phyloP scores from a whole-genome alignment of 2,797 vertebrate genomes.

The Acestrorhynchus altus region DNA sequence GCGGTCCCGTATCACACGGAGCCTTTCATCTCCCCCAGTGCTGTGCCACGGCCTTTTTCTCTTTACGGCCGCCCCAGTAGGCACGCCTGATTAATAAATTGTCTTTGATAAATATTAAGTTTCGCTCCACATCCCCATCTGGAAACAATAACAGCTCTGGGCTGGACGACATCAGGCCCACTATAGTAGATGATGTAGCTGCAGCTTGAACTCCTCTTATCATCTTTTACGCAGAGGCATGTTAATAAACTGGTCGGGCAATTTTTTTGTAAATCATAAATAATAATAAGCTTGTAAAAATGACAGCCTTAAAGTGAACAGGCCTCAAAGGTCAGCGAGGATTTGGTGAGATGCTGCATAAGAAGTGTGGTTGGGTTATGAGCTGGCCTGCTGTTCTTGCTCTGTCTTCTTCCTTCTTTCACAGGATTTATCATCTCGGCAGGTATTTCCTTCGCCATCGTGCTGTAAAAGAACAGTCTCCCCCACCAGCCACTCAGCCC shows the following conservation, averaged over 20 bases:
- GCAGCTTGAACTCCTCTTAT: background rate
- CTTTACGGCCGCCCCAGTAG: conserved; percentile 60
- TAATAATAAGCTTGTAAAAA: conserved; percentile 31
- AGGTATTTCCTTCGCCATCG: conserved; percentile 6
- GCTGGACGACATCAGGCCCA: conserved; percentile 16
- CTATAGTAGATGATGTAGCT: background rate
- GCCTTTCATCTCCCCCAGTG: conserved; percentile 82
- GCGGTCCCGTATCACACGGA: conserved; percentile 79
- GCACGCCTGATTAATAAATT: conserved; percentile 87
- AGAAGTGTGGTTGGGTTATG: conserved; percentile 17
- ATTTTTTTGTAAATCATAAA: conserved; percentile 22
- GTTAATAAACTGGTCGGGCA: conserved; percentile 9
- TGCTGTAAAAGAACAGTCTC: background rate
- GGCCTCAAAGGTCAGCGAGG: background rate
- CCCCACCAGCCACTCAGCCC: conserved; percentile 11
- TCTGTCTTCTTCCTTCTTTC: conserved; percentile 10
- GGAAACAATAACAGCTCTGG: conserved; percentile 69
- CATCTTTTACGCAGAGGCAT: conserved; percentile 7
- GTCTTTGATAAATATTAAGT: conserved; percentile 86
- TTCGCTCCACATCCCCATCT: conserved; percentile 86
- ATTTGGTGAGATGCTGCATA: background rate
- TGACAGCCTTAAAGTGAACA: background rate
- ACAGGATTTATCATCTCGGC: background rate
- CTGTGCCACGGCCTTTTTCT: conserved; percentile 43
- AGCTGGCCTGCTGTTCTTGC: conserved; percentile 14